Conservation (phyloP, 64 coral and sea anemone species). For the Actinia equina region DNA sequence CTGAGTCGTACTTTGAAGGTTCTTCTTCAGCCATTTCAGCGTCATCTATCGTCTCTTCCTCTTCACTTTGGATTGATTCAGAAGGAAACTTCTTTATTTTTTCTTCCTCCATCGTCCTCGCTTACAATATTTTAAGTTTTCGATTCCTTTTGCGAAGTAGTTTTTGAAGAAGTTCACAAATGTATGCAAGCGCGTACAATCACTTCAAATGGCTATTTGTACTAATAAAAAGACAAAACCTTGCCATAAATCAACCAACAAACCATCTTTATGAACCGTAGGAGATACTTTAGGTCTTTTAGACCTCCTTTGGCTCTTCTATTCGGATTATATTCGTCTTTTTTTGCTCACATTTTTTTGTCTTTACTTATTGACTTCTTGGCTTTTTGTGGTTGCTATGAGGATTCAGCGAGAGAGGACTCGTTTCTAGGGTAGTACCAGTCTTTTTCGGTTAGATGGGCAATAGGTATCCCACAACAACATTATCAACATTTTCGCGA, state of each 20-base stretch:
- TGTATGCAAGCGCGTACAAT: not conserved
- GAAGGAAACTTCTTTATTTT: not conserved
- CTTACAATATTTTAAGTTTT: not conserved
- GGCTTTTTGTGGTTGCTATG: not conserved
- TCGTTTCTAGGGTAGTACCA: not conserved
- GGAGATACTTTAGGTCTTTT: not conserved
- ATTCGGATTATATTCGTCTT: not conserved
- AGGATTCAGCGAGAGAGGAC: not conserved
- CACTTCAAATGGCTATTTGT: not conserved
- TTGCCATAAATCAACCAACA: not conserved
- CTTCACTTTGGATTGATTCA: not conserved
- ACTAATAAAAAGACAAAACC: not conserved
- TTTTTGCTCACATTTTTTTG: constrained; percentile 3
- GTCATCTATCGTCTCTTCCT: not conserved
- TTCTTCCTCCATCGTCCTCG: not conserved
- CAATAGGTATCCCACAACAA: not conserved
- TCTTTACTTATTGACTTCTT: not conserved
- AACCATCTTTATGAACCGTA: not conserved
- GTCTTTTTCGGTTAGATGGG: not conserved
- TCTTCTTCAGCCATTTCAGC: not conserved
- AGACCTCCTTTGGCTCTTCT: not conserved
- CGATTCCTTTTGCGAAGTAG: not conserved
- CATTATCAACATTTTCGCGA: too few species aligned
- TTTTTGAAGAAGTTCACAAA: not conserved
- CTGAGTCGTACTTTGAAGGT: not conserved